These are phyloP conservation scores for Marmota flaviventris DNA, from an alignment of 2,113 vertebrate species.

Conservation along the genomic window DNA sequence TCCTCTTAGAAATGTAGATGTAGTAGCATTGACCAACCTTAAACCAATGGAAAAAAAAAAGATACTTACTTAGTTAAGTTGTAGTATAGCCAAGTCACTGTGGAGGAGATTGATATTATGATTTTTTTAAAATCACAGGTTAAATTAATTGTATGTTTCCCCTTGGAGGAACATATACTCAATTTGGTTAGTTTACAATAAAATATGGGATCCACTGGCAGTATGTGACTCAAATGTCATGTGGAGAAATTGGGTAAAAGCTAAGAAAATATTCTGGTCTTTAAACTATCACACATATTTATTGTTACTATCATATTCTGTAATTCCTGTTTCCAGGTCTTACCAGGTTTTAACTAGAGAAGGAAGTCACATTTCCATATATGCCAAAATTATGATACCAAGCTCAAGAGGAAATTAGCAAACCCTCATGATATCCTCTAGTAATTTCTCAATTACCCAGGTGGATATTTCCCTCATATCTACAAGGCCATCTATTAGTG, in stretches of 20 bases:
- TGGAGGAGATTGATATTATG: not conserved
- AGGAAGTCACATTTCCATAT: conserved; percentile 1
- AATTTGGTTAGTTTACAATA: conserved; percentile 59
- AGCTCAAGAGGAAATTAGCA: not conserved
- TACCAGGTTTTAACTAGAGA: conserved; percentile 28
- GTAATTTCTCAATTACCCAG: conserved; percentile 22
- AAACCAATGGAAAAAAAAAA: conserved; percentile 57
- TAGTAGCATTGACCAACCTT: not conserved
- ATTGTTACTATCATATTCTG: not conserved
- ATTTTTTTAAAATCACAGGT: conserved; percentile 28
- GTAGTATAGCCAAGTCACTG: not conserved
- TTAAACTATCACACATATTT: conserved; percentile 13
- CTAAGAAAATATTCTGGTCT: conserved; percentile 56
- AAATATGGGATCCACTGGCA: conserved; percentile 16
- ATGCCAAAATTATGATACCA: not conserved
- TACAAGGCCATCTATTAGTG: not conserved
- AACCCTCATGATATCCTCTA: not conserved
- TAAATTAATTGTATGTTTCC: conserved; percentile 31
- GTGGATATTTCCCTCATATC: not conserved
- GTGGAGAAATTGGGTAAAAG: conserved; percentile 53
- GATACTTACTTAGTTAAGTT: not conserved
- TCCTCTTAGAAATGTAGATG: conserved; percentile 44
- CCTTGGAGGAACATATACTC: fast-evolving
- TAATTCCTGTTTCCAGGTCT: not conserved
- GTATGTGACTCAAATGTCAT: not conserved